These are phyloP conservation scores for Tenualosa ilisha DNA, from an alignment of 2,797 vertebrate species.

Conservation along the genomic window DNA sequence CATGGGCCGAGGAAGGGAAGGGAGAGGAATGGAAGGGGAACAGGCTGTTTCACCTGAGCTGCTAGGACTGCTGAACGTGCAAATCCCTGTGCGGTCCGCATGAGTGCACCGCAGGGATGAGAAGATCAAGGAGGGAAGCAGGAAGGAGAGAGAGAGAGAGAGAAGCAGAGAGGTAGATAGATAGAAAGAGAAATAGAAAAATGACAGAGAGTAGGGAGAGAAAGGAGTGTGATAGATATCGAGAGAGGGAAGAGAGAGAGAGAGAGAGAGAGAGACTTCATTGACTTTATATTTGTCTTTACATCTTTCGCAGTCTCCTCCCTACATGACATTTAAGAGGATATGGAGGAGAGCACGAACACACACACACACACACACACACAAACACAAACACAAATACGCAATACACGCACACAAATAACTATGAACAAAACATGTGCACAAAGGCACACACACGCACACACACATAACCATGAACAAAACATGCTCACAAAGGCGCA, in stretches of 20 bases:
- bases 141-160: background rate
- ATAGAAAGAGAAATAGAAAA: background rate
- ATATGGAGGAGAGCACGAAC: background rate
- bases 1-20: background rate
- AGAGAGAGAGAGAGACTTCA: background rate
- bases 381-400: background rate
- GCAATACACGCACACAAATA: background rate
- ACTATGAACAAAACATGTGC: no score
- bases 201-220: no score
- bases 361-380: background rate
- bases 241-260: background rate
- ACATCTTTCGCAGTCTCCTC: background rate
- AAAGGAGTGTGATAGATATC: background rate
- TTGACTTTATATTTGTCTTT: background rate
- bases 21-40: background rate
- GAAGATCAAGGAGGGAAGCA: background rate
- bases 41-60: background rate
- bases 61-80: background rate
- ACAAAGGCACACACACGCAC: no score
- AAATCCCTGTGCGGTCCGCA: background rate
- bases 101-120: background rate
- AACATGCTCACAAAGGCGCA: no score
- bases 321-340: background rate
- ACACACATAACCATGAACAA: no score
- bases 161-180: background rate